Conservation (phyloP, 2,888 invertebrate species). For the Drosophila lacicola region DNA sequence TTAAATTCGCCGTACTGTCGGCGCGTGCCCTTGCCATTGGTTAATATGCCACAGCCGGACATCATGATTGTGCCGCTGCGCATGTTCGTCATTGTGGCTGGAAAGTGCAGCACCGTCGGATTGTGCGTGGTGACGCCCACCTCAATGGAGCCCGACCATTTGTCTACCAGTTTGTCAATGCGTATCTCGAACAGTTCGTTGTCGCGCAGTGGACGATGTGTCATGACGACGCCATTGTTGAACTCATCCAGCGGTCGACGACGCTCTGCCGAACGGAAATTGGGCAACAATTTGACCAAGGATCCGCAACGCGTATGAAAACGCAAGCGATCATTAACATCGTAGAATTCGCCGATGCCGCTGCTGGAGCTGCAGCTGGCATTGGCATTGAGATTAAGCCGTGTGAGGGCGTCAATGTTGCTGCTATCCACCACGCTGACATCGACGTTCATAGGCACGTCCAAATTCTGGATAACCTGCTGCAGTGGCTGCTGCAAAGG, state of each 20-base stretch:
- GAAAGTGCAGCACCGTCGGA: conserved; percentile 94
- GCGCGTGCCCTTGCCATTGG: conserved; percentile 97
- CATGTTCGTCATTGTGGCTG: conserved; percentile 99
- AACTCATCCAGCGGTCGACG: conserved; percentile 96
- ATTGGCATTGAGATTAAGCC: conserved; percentile 43
- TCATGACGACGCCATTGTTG: conserved; percentile 98
- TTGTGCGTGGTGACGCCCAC: conserved; percentile 97
- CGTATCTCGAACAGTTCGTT: conserved; percentile 97
- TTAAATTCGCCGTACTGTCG: conserved; percentile 97
- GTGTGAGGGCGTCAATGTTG: conserved; percentile 43
- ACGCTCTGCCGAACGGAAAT: conserved; percentile 94
- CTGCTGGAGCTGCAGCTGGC: conserved; percentile 28
- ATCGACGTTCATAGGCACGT: conserved; percentile 84
- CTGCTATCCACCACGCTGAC: conserved; percentile 69
- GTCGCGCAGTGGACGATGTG: conserved; percentile 93
- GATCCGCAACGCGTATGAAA: conserved; percentile 96
- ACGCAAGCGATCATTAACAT: conserved; percentile 88
- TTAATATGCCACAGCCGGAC: conserved; percentile 98
- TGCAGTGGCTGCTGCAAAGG: conserved; percentile 69
- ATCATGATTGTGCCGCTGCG: conserved; percentile 96
- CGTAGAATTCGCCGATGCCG: conserved; percentile 73
- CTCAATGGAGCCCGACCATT: conserved; percentile 92
- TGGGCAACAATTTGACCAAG: conserved; percentile 93
- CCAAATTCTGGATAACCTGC: conserved; percentile 82
- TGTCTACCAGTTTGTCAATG: conserved; percentile 96